These are phyloP conservation scores for Ptychobarbus kaznakovi DNA, from an alignment of 2,797 vertebrate genomes.

Conservation along the genomic window DNA sequence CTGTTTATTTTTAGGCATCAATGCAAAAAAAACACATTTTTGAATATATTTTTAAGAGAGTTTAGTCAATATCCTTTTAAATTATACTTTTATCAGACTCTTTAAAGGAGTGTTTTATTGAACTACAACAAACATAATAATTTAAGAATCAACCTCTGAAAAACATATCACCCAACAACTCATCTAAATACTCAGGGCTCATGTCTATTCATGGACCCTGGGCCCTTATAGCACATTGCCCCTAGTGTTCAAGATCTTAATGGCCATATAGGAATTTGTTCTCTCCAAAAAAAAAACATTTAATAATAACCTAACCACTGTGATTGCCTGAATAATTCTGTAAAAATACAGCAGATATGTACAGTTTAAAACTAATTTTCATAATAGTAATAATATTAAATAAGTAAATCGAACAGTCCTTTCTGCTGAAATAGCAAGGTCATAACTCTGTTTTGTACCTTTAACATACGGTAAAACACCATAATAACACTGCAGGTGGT, in stretches of 20 bases:
- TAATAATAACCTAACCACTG: background rate
- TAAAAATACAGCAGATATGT: background rate
- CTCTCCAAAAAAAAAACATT: background rate
- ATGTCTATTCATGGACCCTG: background rate
- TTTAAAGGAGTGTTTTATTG: background rate
- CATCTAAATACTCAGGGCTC: background rate
- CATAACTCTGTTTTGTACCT: background rate
- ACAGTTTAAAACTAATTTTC: background rate
- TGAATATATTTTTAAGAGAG: background rate
- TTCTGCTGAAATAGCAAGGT: too few species aligned
- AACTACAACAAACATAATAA: background rate
- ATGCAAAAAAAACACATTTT: background rate
- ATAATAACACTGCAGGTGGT: background rate
- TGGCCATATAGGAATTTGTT: background rate
- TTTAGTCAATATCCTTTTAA: background rate
- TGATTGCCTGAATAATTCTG: background rate
- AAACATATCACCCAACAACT: background rate
- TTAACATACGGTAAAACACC: background rate
- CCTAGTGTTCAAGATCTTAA: background rate
- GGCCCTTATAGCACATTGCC: background rate
- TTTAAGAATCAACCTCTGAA: background rate
- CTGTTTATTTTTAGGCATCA: background rate
- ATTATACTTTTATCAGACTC: background rate
- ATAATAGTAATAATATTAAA: background rate
- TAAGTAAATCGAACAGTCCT: too few species aligned